Evolutionary conservation across 2,113 vertebrate species (phyloP).

Genomic region (Urocitellus parryii): DNA sequence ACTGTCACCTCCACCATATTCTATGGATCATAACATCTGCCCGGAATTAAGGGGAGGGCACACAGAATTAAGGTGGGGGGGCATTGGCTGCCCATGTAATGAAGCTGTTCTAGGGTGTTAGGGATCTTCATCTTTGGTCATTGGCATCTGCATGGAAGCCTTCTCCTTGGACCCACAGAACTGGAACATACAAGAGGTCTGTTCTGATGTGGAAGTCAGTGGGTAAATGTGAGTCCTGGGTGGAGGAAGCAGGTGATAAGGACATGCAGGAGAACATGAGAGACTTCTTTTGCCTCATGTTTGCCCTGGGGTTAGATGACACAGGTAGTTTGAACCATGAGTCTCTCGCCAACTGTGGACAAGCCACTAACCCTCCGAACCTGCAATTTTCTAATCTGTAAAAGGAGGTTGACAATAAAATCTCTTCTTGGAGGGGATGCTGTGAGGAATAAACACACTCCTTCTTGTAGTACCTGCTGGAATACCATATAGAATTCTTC

Average conservation of each 20-base stretch:
- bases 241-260: not conserved
- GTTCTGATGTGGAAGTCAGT: not conserved
- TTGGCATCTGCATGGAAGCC: not conserved
- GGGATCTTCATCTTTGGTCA: not conserved
- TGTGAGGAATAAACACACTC: not conserved
- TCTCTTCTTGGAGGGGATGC: not conserved
- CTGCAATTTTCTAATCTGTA: not conserved
- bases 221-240: not conserved
- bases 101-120: not conserved
- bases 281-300: not conserved
- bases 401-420: not conserved
- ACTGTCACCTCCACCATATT: not conserved
- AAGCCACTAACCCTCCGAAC: not conserved
- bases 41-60: not conserved
- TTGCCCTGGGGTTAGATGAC: not conserved
- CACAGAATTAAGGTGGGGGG: not conserved
- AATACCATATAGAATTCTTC: not conserved
- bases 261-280: rapidly evolving
- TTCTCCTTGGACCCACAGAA: not conserved
- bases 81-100: not conserved
- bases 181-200: not conserved
- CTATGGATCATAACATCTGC: not conserved
- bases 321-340: not conserved
- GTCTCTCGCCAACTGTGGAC: not conserved
- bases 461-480: not conserved